Evolutionary conservation across 2,888 invertebrate species (phyloP), one percentile per base, ranked within the genome.

Genomic region (Eilema caniola): DNA sequence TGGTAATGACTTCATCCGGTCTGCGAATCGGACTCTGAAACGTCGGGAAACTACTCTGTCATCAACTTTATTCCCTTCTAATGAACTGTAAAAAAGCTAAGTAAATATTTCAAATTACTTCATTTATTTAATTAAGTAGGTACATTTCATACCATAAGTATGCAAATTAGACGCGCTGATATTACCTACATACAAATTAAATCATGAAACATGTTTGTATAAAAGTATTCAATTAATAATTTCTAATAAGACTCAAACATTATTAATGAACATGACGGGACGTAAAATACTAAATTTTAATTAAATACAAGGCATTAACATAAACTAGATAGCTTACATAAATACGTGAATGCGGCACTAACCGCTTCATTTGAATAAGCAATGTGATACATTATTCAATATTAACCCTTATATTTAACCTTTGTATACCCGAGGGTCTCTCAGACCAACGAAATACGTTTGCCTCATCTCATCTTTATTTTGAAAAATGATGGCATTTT

Each of bases 301-400:
- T 83, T 80, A 79, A 80, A 81, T 69, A 80, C 78, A 80, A 65
- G 53, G 72, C 65, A 81, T 79, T 82, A 73, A 28, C 73, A 76
- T 75, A 78, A 71, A 72, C 71, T 66, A 70, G 25, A 33, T 70
- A 73, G 76, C 70, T 71, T 72, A 67, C 67, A 71, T 63, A 67
- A 73, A 72, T 70, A 60, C 76, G 72, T 75, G 76, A 72, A 79
- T 75, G 66, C 71, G 71, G 69, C 76, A 74, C 72, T 75, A 73
- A 75, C 78, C 67, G 79, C 77, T 83, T 79, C 81, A 85, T 85
- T 86, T 85, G 82, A 86, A 86, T 86, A 78, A 80, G 79, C 73
- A 84, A 85, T 77, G 75, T 78, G 74, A 85, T 81, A 81, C 78
- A 67, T 75, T 75, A 71, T 68, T 41, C 67, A 77, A 81, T 81